phyloP scores from a whole-genome alignment of 2,113 vertebrate species.

The Dunckerocampus dactyliophorus region DNA sequence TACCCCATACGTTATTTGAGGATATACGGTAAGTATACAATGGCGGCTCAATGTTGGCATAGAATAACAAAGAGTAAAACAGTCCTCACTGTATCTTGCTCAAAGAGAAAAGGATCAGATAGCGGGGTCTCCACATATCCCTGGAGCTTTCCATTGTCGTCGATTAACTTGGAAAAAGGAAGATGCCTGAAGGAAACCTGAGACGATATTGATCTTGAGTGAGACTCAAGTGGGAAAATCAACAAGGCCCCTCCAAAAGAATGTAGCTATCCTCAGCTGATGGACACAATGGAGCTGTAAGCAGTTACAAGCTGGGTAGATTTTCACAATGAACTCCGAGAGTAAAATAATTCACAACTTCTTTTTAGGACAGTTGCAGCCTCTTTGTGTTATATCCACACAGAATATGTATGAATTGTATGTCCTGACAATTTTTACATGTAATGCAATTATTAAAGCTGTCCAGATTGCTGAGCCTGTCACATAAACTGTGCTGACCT shows the following conservation, averaged over 20 bases:
- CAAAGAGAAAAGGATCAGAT: slow-evolving; percentile 46
- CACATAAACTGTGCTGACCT: not conserved
- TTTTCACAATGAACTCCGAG: not conserved
- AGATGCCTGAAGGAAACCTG: slow-evolving; percentile 26
- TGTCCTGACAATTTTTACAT: slow-evolving; percentile 1
- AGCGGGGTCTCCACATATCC: slow-evolving; percentile 30
- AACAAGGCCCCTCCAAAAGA: slow-evolving; percentile 25
- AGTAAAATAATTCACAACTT: not conserved
- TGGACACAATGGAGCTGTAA: not conserved
- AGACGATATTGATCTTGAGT: slow-evolving; percentile 44
- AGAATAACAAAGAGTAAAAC: slow-evolving; percentile 14
- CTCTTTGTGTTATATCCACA: not conserved
- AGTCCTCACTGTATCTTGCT: slow-evolving; percentile 34
- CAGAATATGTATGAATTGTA: not conserved
- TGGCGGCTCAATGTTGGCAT: not conserved
- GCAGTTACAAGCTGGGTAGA: slow-evolving; percentile 14
- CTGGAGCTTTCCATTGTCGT: slow-evolving; percentile 21
- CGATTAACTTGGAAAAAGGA: slow-evolving; percentile 38
- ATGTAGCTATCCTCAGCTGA: not conserved
- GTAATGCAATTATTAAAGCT: slow-evolving; percentile 2
- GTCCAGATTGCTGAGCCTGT: not conserved
- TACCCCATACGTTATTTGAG: too few species aligned
- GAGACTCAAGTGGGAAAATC: slow-evolving; percentile 40
- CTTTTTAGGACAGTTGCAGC: not conserved
- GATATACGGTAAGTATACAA: not conserved